Percentiles rank a stretch among this genome's conserved stretches.
Evolutionary conservation across 2,888 invertebrate genomes (phyloP).

Genomic region (Rhingia campestris): DNA sequence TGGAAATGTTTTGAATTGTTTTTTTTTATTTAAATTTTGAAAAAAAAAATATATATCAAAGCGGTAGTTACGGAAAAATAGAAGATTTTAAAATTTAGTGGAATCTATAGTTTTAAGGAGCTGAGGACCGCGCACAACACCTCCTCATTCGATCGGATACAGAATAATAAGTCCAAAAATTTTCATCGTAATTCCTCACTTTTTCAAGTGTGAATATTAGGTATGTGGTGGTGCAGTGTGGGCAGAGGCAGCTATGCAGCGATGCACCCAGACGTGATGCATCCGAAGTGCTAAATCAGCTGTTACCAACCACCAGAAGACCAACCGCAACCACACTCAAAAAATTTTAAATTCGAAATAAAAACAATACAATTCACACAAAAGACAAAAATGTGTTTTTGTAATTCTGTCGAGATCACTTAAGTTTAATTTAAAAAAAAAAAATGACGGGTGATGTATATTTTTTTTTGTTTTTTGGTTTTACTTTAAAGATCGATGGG

Average conservation of each 20-base stretch:
- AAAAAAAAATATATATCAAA: slow-evolving; percentile 30
- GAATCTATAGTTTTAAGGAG: slow-evolving; percentile 66
- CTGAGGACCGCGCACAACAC: slow-evolving; percentile 76
- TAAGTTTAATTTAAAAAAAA: slow-evolving; percentile 45
- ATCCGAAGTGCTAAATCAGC: slow-evolving; percentile 69
- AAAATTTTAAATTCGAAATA: slow-evolving; percentile 14
- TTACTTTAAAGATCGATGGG: slow-evolving; percentile 65
- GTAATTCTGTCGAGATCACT: slow-evolving; percentile 32
- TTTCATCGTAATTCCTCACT: slow-evolving; percentile 72
- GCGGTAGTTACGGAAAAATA: slow-evolving; percentile 37
- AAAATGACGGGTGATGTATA: slow-evolving; percentile 2
- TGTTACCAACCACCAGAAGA: slow-evolving; percentile 63
- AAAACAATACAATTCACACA: slow-evolving; percentile 61
- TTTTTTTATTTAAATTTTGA: not conserved
- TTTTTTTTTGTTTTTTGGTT: slow-evolving; percentile 29
- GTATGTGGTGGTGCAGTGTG: slow-evolving; percentile 69
- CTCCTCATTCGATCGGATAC: slow-evolving; percentile 77
- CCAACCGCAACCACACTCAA: slow-evolving; percentile 47
- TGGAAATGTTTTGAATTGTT: slow-evolving; percentile 45
- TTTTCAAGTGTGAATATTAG: slow-evolving; percentile 72
- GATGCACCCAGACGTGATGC: slow-evolving; percentile 59
- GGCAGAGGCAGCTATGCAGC: slow-evolving; percentile 57
- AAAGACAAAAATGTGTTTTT: slow-evolving; percentile 61
- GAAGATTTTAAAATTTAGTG: slow-evolving; percentile 49
- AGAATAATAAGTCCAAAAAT: slow-evolving; percentile 76